These are phyloP conservation scores for Pimephales promelas DNA, from an alignment of 2,113 vertebrate species.

Conservation along the genomic window DNA sequence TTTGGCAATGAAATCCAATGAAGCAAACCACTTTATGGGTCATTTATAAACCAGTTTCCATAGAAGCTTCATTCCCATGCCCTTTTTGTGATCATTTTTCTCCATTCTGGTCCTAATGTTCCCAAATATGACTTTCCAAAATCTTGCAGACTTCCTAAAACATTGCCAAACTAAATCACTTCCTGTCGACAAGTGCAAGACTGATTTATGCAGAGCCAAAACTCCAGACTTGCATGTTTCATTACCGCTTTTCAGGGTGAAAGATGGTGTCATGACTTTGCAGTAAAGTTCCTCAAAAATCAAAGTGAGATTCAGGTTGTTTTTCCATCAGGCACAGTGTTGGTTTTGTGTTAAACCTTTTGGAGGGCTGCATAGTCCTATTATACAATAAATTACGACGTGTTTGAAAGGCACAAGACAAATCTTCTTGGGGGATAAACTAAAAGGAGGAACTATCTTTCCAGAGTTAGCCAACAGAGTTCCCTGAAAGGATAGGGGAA, in stretches of 20 bases:
- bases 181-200: conserved; percentile 14
- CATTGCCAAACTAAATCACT: background rate
- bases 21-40: background rate
- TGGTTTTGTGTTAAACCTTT: background rate
- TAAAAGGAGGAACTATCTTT: background rate
- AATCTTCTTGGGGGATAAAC: background rate
- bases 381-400: background rate
- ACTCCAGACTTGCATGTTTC: conserved; percentile 21
- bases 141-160: background rate
- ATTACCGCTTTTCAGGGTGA: conserved; percentile 1
- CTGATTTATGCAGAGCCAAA: conserved; percentile 2
- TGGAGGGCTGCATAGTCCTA: background rate
- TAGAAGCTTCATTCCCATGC: background rate
- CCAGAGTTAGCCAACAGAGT: background rate
- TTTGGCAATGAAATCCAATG: background rate
- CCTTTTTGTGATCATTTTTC: background rate
- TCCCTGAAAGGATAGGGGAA: background rate
- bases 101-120: background rate
- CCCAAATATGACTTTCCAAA: conserved; percentile 11
- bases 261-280: background rate
- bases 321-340: background rate
- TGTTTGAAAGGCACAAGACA: background rate
- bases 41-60: background rate
- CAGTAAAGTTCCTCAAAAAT: background rate
- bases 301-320: background rate